Base-by-base conservation (phyloP, 92 coral and sea anemone species). In the Heliopora coerulea region DNA sequence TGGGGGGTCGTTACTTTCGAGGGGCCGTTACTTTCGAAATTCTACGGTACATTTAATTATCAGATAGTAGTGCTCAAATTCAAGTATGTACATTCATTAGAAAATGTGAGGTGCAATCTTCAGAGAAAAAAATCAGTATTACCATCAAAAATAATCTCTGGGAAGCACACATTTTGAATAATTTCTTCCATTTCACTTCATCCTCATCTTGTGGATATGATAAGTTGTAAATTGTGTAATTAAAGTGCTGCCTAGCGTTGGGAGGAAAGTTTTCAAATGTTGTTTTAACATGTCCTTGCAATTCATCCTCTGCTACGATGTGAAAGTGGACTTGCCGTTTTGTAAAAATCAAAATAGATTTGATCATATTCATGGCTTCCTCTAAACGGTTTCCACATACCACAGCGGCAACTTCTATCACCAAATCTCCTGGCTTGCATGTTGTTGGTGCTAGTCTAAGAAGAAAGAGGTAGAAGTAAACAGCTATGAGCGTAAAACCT, bases 91-190 rank as follows among this genome's bases (percentile, higher is more conserved):
- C n/a, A n/a, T n/a, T n/a, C n/a, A n/a, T n/a, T n/a, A n/a, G n/a
- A n/a, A n/a, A n/a, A n/a, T n/a, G n/a, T n/a, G n/a, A n/a, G n/a
- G n/a, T n/a, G n/a, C n/a, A n/a, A n/a, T n/a, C n/a, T n/a, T n/a
- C n/a, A n/a, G n/a, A n/a, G n/a, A n/a, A n/a, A n/a, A n/a, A n/a
- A n/a, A n/a, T n/a, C n/a, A n/a, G 11, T 37, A 37, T 4, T 75
- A 95, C 99, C 58, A 82, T 78, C 19, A 95, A 84, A 80, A 95
- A 95, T 15, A 95, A 56, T 78, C 99, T 70, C 73, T 95, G 96
- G 13, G 96, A 73, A 35, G 99, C 96, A 82, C 99, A 95, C 15
- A 91, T 89, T 73, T 95, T 95, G 80, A 95, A 95, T 13, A 95
- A 78, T 18, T 56, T 80, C 57, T 90, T 95, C 99, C 99, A 95